Base-by-base conservation (phyloP, 2,113 vertebrate species). In the Pardalotus punctatus region DNA sequence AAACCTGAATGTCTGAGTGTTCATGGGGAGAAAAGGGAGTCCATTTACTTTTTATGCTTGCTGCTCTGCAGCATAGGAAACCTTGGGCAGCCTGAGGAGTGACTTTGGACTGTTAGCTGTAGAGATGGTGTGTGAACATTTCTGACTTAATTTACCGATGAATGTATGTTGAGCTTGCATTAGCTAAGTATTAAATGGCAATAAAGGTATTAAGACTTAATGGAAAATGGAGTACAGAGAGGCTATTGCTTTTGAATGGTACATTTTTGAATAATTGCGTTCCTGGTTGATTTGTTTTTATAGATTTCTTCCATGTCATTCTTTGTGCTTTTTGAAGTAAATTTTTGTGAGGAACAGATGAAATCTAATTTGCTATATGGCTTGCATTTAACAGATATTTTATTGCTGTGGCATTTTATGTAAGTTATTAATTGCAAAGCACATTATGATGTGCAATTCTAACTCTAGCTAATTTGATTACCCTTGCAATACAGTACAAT, bases 121-220 rank as follows among this genome's bases (percentile, higher is more conserved):
- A 36, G 47, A 86, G 42, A 76, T 86, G 56, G 50, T 2, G 0
- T 77, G 54, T 94, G 88, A 94, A 91, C 33, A 3, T 83, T 94
- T 96, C 90, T 94, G 51, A 85, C 80, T 96, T 96, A 97, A 96
- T 97, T 95, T 97, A 95, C 86, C n/a, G 4, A 74, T 90, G 90
- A 96, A 94, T 94, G 74, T 90, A 66, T 81, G 66, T 96, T 82
- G 76, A 93, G 78, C 88, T 95, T 94, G 78, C 93, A 77, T 96
- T 96, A 93, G 86, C 80, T 90, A 53, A 96, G 92, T 95, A 82
- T 96, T 97, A 96, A 96, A 97, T 88, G 73, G 79, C 86, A 94
- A 86, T 93, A 90, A 96, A 96, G 86, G 96, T 97, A 97, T 94
- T 97, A 95, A 90, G 81, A 94, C 94, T 96, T 97, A 97, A 97